A percentile compares a stretch with the other conserved stretches of the same genome.
phyloP scores from a whole-genome alignment of 1,140 invertebrate genomes.

The Sminthurides bifidus region DNA sequence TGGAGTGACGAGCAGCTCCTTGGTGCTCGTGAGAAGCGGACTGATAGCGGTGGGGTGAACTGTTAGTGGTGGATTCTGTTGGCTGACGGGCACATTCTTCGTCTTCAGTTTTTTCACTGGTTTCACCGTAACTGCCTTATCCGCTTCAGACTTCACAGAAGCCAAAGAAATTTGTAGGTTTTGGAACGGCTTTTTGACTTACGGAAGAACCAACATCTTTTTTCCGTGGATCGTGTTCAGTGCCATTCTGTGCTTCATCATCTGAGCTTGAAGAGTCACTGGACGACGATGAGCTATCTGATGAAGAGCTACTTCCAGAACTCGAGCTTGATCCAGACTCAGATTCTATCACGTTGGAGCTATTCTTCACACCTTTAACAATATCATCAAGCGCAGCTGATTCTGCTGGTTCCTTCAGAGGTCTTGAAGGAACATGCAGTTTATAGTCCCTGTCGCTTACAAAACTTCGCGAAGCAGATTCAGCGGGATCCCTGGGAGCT shows the following conservation, averaged over 20 bases:
- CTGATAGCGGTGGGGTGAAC: background rate
- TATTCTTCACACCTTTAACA: conserved; percentile 6
- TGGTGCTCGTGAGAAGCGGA: background rate
- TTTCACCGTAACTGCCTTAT: background rate
- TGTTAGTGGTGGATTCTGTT: background rate
- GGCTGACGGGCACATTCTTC: conserved; percentile 26
- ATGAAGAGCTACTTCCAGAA: conserved; percentile 6
- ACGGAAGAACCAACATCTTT: no score
- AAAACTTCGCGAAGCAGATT: background rate
- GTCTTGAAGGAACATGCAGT: no score
- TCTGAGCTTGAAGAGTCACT: conserved; percentile 7
- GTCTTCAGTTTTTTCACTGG: conserved; percentile 19
- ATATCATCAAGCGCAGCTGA: background rate
- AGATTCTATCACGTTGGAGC: conserved; percentile 2
- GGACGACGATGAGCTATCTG: conserved; percentile 11
- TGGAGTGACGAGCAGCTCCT: background rate
- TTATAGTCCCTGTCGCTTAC: no score
- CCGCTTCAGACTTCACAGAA: background rate
- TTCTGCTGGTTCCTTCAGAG: no score
- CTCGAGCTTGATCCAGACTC: conserved; percentile 11
- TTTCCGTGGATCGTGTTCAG: background rate
- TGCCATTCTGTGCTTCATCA: conserved; percentile 1
- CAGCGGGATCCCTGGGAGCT: background rate
- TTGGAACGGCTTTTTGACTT: no score
- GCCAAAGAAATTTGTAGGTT: background rate